These are phyloP conservation scores for Cladorhizidae sp. DNA, from an alignment of 37 sponge, comb jelly and placozoan species.

Conservation along the genomic window DNA sequence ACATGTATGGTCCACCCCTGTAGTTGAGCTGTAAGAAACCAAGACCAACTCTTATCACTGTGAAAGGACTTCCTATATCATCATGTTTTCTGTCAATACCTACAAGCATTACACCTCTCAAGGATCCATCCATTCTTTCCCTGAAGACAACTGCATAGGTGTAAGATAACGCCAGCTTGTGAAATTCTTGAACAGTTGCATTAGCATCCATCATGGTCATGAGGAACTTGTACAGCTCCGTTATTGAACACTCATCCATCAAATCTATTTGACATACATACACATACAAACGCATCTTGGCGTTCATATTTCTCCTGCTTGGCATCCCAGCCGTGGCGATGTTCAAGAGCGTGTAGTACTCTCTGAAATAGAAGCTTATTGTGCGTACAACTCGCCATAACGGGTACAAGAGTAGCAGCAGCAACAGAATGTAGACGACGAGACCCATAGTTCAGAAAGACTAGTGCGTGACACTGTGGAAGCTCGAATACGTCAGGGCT, in stretches of 20 bases:
- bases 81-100: conserved; percentile 16
- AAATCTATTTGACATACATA: conserved; percentile 33
- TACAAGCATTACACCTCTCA: conserved; percentile 71
- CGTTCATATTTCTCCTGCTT: conserved; percentile 14
- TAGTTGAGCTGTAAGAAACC: conserved; percentile 56
- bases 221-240: conserved; percentile 50
- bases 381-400: not conserved
- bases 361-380: conserved; percentile 16
- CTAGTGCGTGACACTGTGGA: no score
- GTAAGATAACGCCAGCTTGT: conserved; percentile 52
- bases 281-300: conserved; percentile 28
- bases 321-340: conserved; percentile 23
- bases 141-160: conserved; percentile 56
- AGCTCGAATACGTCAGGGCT: no score
- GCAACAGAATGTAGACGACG: no score
- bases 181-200: conserved; percentile 44
- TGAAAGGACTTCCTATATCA: conserved; percentile 45
- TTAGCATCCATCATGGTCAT: conserved; percentile 34
- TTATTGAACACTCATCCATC: conserved; percentile 40
- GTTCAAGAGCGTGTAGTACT: conserved; percentile 48
- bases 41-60: conserved; percentile 61
- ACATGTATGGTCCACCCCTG: conserved; percentile 70
- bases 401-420: not conserved
- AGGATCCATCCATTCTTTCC: conserved; percentile 73
- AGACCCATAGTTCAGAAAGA: no score